phyloP scores from a whole-genome alignment of 2,113 vertebrate species.

The Paradoxurus hermaphroditus region DNA sequence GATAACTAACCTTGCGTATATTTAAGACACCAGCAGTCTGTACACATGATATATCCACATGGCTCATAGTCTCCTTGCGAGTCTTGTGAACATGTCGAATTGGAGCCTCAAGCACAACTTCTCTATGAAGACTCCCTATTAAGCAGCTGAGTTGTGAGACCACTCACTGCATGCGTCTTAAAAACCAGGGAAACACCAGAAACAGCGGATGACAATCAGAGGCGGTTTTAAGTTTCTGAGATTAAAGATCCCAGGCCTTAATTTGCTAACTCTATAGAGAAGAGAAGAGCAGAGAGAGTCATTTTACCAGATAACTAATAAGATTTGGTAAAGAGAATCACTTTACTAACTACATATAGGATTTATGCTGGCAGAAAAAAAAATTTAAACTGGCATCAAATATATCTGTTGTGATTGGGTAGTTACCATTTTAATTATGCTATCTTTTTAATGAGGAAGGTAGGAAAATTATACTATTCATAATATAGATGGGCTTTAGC shows the following conservation, averaged over 20 bases:
- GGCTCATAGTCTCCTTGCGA: conserved; percentile 43
- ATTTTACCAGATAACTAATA: conserved; percentile 29
- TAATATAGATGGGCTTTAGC: not conserved
- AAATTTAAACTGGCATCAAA: not conserved
- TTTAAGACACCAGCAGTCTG: not conserved
- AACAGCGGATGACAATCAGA: conserved; percentile 71
- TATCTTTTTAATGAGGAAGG: conserved; percentile 13
- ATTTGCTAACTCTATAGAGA: conserved; percentile 63
- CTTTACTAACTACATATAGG: not conserved
- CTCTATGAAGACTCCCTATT: conserved; percentile 58
- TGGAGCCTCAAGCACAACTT: conserved; percentile 50
- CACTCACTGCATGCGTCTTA: conserved; percentile 38
- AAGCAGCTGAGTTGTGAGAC: conserved; percentile 54
- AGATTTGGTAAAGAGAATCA: conserved; percentile 12
- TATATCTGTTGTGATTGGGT: not conserved
- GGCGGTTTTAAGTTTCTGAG: conserved; percentile 73
- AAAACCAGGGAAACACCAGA: conserved; percentile 68
- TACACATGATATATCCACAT: conserved; percentile 35
- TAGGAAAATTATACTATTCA: not conserved
- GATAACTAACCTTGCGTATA: not conserved
- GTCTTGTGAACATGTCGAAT: conserved; percentile 36
- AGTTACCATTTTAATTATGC: conserved; percentile 41
- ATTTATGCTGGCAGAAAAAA: not conserved
- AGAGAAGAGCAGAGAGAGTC: conserved; percentile 13
- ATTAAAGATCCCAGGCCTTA: conserved; percentile 70